A percentile compares a stretch with the other conserved stretches of the same genome.
Evolutionary conservation across 2,888 invertebrate species (phyloP).

Genomic region (Mythimna impura): DNA sequence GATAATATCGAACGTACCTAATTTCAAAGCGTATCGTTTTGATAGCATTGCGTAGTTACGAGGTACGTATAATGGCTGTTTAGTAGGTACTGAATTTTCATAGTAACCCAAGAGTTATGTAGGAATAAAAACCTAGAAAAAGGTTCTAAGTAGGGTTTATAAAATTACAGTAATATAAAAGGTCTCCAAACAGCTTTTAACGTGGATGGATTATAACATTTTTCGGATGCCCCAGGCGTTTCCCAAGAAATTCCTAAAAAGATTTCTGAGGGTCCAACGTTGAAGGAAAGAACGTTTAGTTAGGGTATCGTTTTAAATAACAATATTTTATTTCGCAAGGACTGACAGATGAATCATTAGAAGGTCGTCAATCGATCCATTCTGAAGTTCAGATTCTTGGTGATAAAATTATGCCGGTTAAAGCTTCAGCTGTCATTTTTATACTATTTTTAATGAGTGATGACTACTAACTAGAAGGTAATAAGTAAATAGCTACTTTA

Average conservation of each 20-base stretch:
- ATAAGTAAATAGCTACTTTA: too few species aligned
- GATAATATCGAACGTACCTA: slow-evolving; percentile 23
- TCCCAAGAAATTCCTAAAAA: slow-evolving; percentile 31
- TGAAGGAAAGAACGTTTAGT: slow-evolving; percentile 27
- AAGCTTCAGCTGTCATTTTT: neutral
- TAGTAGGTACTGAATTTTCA: slow-evolving; percentile 12
- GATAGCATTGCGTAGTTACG: slow-evolving; percentile 11
- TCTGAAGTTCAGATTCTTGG: slow-evolving; percentile 21
- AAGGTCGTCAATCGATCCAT: slow-evolving; percentile 45
- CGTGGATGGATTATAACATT: slow-evolving; percentile 31
- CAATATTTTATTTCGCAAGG: slow-evolving; percentile 44
- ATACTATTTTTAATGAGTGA: too few species aligned
- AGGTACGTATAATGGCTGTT: slow-evolving; percentile 5
- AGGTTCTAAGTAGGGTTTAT: neutral
- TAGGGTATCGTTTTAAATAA: slow-evolving; percentile 23
- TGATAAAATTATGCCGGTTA: slow-evolving; percentile 10
- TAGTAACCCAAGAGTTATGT: slow-evolving; percentile 8
- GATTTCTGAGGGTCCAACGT: slow-evolving; percentile 20
- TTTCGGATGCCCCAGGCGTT: slow-evolving; percentile 33
- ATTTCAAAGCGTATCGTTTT: slow-evolving; percentile 27
- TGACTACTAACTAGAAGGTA: too few species aligned
- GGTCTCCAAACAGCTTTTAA: slow-evolving; percentile 17
- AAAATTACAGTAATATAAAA: slow-evolving; percentile 1
- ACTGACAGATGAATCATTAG: slow-evolving; percentile 34
- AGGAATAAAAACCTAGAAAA: neutral